Base-by-base conservation (phyloP, 2,888 invertebrate genomes). In the Volucella bombylans region DNA sequence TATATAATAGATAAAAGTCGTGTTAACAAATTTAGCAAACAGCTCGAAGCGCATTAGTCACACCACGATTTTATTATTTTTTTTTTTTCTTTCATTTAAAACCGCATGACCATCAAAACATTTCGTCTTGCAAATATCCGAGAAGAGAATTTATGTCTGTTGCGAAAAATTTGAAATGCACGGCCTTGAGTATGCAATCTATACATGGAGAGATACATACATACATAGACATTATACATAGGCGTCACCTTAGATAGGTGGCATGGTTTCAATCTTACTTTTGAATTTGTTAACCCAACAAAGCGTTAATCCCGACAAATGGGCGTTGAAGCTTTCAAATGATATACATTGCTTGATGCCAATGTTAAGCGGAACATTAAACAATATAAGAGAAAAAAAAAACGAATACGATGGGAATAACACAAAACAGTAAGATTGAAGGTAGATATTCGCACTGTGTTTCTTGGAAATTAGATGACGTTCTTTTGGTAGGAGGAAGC, bases 261-360 rank as follows among this genome's bases (percentile, higher is more conserved):
- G n/a, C 12, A 50, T 69, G 55, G 69, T n/a, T 68, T 23, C 12
- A 43, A 43, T 43, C 39, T 59, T 76, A 50, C 38, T 49, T 31
- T 76, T 50, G 50, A 65, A 64, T 74, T 65, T 18, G 65, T 65
- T 67, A 67, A 50, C 65, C 57, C 57, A 67, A 74, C 65, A 43
- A 23, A 31, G 50, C 41, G 15, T 57, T 74, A 67, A 65, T 65
- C 57, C 39, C 65, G 43, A 65, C 74, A 74, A 74, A 74, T 74
- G 49, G 59, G 65, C 57, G 57, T 57, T 11, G 43, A 31, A 43
- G 43, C 45, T 45, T 61, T 57, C 38, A 55, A 12, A 38, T 72
- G 15, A 55, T 64, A 49, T 59, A 67, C 57, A 59, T 74, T 49
- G 57, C 50, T 74, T 65, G 41, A 52, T 59, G 49, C 57, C 50